These are phyloP conservation scores for Drosophila sucinea DNA, from an alignment of 1,140 invertebrate genomes.

Conservation along the genomic window DNA sequence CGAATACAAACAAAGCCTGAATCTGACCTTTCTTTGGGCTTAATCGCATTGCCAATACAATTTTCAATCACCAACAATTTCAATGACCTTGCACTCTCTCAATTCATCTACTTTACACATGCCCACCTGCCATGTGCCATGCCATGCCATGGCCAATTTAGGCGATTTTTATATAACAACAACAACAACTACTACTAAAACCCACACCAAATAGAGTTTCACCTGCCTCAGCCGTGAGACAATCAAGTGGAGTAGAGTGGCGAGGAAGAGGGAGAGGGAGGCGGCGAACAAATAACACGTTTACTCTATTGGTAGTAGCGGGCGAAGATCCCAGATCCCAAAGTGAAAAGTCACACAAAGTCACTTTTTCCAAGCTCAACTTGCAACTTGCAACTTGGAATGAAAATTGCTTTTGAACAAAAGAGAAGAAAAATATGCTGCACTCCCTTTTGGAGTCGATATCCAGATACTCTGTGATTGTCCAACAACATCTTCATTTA, in stretches of 20 bases:
- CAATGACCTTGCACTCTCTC: constrained; percentile 72
- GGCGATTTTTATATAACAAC: constrained; percentile 63
- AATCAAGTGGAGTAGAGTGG: constrained; percentile 24
- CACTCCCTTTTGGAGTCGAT: too few relatives aligned
- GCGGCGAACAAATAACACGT: constrained; percentile 56
- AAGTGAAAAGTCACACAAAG: constrained; percentile 71
- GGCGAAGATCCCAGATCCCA: constrained; percentile 47
- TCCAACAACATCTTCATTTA: too few relatives aligned
- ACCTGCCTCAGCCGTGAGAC: constrained; percentile 55
- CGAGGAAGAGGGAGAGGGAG: constrained; percentile 16
- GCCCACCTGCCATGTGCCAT: too few relatives aligned
- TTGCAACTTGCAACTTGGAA: background rate
- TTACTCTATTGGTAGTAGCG: constrained; percentile 24
- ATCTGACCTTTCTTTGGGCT: too few relatives aligned
- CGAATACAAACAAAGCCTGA: too few relatives aligned
- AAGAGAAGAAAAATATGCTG: background rate
- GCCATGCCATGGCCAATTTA: constrained; percentile 30
- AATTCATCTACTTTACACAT: constrained; percentile 18
- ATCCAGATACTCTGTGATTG: too few relatives aligned
- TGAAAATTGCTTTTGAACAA: constrained; percentile 26
- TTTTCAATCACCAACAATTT: constrained; percentile 38
- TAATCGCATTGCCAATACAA: too few relatives aligned
- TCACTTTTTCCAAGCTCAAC: constrained; percentile 59
- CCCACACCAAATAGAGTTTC: constrained; percentile 42
- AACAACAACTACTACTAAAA: constrained; percentile 35